Conservation (phyloP, 2,888 invertebrate species). For the Ophion costatus region DNA sequence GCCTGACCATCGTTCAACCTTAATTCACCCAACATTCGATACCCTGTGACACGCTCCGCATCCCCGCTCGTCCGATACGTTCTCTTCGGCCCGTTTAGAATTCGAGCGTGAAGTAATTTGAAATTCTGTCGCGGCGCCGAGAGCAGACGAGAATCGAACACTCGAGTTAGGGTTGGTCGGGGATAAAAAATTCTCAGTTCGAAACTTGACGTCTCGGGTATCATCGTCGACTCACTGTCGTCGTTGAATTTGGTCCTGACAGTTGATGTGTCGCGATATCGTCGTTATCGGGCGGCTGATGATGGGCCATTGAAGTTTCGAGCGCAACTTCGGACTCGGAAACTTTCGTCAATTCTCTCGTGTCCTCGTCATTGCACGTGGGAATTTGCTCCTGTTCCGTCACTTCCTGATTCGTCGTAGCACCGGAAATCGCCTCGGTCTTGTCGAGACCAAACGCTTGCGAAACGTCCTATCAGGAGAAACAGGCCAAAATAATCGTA, state of each 20-base stretch:
- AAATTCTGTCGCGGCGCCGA: constrained; percentile 26
- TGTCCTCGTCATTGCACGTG: constrained; percentile 62
- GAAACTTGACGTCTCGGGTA: constrained; percentile 4
- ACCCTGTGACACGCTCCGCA: no score
- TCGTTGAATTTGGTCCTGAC: constrained; percentile 56
- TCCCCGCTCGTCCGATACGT: neutral
- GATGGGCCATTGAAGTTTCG: constrained; percentile 58
- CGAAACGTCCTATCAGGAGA: constrained; percentile 78
- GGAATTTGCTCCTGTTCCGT: constrained; percentile 59
- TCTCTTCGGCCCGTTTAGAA: neutral
- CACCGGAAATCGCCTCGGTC: constrained; percentile 69
- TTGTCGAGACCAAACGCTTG: constrained; percentile 82
- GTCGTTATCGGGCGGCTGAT: constrained; percentile 53
- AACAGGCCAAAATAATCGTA: neutral
- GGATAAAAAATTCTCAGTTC: constrained; percentile 16
- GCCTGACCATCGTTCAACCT: constrained; percentile 15
- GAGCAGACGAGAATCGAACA: constrained; percentile 28
- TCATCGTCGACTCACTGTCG: constrained; percentile 64
- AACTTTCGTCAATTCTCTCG: constrained; percentile 64
- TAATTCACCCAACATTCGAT: neutral
- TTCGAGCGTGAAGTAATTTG: neutral
- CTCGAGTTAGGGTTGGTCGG: constrained; percentile 34
- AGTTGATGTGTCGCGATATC: constrained; percentile 50
- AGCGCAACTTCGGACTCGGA: constrained; percentile 61
- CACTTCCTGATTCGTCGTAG: constrained; percentile 61